Evolutionary conservation across 2,113 vertebrate species (phyloP).

Genomic region (Etheostoma spectabile): DNA sequence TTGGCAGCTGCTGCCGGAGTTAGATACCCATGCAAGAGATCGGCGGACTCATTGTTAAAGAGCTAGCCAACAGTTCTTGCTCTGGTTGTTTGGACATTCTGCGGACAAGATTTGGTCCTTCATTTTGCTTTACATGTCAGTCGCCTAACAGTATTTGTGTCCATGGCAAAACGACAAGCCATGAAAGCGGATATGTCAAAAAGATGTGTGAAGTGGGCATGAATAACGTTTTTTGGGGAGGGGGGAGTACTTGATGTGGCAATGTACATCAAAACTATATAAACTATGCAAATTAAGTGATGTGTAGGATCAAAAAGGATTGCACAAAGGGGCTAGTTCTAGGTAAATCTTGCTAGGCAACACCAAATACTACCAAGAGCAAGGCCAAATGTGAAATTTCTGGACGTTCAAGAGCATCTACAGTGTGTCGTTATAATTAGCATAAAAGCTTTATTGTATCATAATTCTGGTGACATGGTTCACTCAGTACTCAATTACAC

Average conservation of each 20-base stretch:
- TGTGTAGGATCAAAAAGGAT: conserved; percentile 5
- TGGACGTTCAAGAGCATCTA: neutral
- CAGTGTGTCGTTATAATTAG: neutral
- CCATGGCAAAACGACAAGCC: conserved; percentile 42
- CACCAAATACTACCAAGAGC: neutral
- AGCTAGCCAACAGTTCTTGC: conserved; percentile 66
- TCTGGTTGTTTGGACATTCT: conserved; percentile 68
- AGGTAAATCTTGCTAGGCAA: neutral
- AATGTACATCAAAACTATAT: conserved; percentile 9
- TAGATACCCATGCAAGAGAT: conserved; percentile 60
- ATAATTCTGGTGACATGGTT: neutral
- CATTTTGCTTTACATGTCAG: conserved; percentile 68
- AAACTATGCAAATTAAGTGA: neutral
- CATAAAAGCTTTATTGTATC: neutral
- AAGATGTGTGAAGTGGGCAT: conserved; percentile 25
- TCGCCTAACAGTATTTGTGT: conserved; percentile 49
- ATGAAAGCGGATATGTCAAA: conserved; percentile 39
- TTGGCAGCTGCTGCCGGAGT: conserved; percentile 66
- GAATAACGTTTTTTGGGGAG: conserved; percentile 5
- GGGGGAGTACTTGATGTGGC: neutral
- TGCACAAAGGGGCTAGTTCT: neutral
- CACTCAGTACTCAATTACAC: neutral
- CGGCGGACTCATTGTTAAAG: conserved; percentile 66
- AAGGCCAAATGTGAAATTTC: neutral
- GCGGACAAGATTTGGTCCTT: conserved; percentile 65